Conservation (phyloP, 2,888 invertebrate species). For the Busseola fusca region DNA sequence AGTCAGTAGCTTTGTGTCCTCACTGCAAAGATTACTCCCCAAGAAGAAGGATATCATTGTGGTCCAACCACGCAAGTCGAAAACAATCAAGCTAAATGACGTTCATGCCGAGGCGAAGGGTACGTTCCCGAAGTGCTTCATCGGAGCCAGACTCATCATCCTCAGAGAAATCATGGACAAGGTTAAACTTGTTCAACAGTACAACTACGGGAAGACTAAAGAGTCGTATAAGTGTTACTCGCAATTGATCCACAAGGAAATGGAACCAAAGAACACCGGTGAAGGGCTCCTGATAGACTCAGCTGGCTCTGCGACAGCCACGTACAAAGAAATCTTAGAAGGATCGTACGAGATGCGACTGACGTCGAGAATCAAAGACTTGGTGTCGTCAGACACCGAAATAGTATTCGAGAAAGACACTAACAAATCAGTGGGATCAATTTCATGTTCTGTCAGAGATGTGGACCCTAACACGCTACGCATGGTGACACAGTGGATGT, state of each 20-base stretch:
- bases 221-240: constrained; percentile 78
- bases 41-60: constrained; percentile 79
- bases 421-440: constrained; percentile 73
- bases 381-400: constrained; percentile 84
- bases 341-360: constrained; percentile 77
- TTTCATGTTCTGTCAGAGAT: constrained; percentile 78
- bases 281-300: constrained; percentile 81
- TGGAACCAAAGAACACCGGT: constrained; percentile 73
- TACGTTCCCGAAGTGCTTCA: constrained; percentile 83
- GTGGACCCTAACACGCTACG: constrained; percentile 80
- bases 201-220: constrained; percentile 80
- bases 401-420: constrained; percentile 77
- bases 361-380: constrained; percentile 80
- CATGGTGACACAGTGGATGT: constrained; percentile 81
- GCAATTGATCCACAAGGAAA: constrained; percentile 81
- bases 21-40: constrained; percentile 79
- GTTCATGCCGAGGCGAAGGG: constrained; percentile 82
- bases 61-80: constrained; percentile 69
- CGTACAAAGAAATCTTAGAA: constrained; percentile 77
- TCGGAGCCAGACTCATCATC: constrained; percentile 80
- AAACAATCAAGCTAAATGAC: constrained; percentile 76
- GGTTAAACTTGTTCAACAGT: constrained; percentile 82
- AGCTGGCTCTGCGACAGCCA: constrained; percentile 81
- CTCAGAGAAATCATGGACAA: constrained; percentile 80
- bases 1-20: constrained; percentile 78